Evolutionary conservation across 2,888 invertebrate genomes (phyloP).

Genomic region (Mythimna albipuncta): DNA sequence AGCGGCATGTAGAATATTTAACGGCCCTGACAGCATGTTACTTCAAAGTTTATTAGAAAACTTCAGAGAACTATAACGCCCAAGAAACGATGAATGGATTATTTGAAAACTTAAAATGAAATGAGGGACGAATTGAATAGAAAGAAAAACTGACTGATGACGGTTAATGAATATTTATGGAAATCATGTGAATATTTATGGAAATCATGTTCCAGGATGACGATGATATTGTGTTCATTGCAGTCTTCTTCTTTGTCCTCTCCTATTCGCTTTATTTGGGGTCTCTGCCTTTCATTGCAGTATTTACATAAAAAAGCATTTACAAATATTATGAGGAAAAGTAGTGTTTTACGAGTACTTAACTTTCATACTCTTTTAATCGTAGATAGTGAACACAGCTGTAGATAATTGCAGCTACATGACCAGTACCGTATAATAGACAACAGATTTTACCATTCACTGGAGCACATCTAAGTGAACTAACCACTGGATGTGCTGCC

Average conservation of each 20-base stretch:
- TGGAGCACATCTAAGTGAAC: slow-evolving; percentile 51
- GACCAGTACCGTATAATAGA: slow-evolving; percentile 41
- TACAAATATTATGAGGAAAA: background rate
- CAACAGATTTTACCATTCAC: slow-evolving; percentile 50
- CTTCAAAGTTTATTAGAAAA: background rate
- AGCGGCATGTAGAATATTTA: background rate
- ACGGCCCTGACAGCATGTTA: background rate
- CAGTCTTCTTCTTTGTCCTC: background rate
- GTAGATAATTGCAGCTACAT: slow-evolving; percentile 37
- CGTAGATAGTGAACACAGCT: slow-evolving; percentile 9
- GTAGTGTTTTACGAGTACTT: background rate
- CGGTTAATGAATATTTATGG: background rate
- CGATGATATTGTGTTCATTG: too few species aligned
- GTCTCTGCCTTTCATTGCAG: background rate
- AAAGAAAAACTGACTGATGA: too few species aligned
- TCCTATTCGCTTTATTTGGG: too few species aligned
- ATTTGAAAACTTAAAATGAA: background rate
- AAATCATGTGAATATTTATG: background rate
- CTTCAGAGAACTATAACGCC: background rate
- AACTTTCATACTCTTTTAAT: slow-evolving; percentile 16
- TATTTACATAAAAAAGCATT: background rate
- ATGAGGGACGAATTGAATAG: background rate
- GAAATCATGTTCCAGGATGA: background rate
- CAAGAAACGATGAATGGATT: background rate
- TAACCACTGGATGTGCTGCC: slow-evolving; percentile 29